Evolutionary conservation across 2,797 vertebrate genomes (phyloP), one percentile per base, ranked within the genome.

Genomic region (Dendrocincla tyrannina): DNA sequence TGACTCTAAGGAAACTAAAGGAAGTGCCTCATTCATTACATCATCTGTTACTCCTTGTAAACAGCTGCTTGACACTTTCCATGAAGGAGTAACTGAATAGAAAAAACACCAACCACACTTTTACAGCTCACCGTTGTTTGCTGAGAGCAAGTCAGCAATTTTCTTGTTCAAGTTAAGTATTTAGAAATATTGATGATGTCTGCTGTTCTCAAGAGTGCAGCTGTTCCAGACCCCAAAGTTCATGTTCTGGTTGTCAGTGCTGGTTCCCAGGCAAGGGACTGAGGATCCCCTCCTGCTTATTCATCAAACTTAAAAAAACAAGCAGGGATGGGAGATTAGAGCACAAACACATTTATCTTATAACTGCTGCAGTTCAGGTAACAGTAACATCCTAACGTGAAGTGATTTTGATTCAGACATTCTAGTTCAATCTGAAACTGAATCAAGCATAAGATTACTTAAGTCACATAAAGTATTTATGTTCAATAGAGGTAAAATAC

Each of bases 311-410:
- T 35, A n/a, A 0, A 52, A 25, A 87, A 85, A 28, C 7, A 85
- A 50, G 30, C 47, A 70, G 33, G 12, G 27, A n/a, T n/a, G 22
- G 41, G 28, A 58, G 10, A 7, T 50, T 44, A 80, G 35, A 73
- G 47, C 22, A 60, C 14, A 56, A 47, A 30, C 27, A 73, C 0
- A 0, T 24, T 24, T 27, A 46, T 32, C 37, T 59, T 55, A 0
- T 11, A 60, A 16, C 27, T 60, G 49, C 27, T 53, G 49, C 33
- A 16, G n/a, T 55, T 91, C 62, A 50, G 35, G 0, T 8, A 88
- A 76, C 35, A 63, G 41, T 24, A 67, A 68, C 46, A 62, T n/a
- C 13, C 73, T 33, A 7, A 64, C 67, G 46, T 19, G 7, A 66
- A 32, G 15, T 1, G 2, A 53, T 24, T 91, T 49, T 44, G 62